Base-by-base conservation (phyloP, 2,113 vertebrate genomes). In the Brienomyrus brachyistius region DNA sequence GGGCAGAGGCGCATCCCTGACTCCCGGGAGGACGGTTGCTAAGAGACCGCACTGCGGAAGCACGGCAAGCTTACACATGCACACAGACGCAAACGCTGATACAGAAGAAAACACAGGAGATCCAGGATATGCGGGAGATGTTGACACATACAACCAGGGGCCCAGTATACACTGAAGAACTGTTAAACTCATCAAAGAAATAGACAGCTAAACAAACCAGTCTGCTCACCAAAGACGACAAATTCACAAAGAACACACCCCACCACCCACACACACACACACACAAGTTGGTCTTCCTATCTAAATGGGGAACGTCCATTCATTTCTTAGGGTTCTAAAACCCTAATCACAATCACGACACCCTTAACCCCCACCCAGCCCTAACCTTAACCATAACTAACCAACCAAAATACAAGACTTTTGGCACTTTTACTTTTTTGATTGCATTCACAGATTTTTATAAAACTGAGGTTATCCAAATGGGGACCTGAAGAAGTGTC, bases 1-100 rank as follows among this genome's bases (percentile, higher is more conserved):
- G 70, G 56, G 27, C 84, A 51, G 89, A 87, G 40, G n/a, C 48
- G 35, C 85, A 47, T 54, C 59, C 31, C n/a, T 13, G n/a, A 48
- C 48, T 27, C 89, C 54, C 59, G 11, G 47, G 21, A 54, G 31
- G 43, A 87, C 31, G 15, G 89, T 90, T 90, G 89, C 89, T 90
- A 87, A 52, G 89, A 43, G 85, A 90, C 62, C 17, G 59, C 4
- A n/a, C 35, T 56, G 89, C 23, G 9, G 15, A 54, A 74, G 19
- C 70, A 83, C 77, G 43, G 40, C 50, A 21, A 74, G 62, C 27
- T 59, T 23, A 11, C 27, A 52, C 17, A 66, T 5, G 9, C 56
- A 48, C 35, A 70, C 43, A 19, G 1, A 74, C 45, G 1, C 31
- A 40, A 23, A 52, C 88, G 11, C 74, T 10, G 47, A 80, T 45